Evolutionary conservation across 2,888 invertebrate genomes (phyloP).

Genomic region (Drosophila bunnanda): DNA sequence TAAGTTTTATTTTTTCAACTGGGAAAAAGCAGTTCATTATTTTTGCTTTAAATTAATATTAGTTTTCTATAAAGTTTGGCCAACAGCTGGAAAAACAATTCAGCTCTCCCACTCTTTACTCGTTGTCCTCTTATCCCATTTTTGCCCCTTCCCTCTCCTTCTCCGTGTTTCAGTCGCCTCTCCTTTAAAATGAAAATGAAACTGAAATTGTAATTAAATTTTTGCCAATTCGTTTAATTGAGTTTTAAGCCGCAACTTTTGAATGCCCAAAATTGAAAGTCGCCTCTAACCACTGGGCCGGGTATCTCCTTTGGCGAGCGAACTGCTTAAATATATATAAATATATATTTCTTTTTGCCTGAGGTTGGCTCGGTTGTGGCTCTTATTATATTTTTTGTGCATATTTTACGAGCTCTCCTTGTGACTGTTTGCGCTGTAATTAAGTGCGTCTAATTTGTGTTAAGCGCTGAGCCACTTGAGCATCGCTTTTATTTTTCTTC

Average conservation of each 20-base stretch:
- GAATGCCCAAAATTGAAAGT: slow-evolving; percentile 59
- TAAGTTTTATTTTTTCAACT: neutral
- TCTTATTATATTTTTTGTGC: slow-evolving; percentile 34
- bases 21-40: slow-evolving; percentile 50
- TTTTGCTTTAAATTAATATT: slow-evolving; percentile 42
- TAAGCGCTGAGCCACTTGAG: slow-evolving; percentile 74
- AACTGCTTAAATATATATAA: slow-evolving; percentile 37
- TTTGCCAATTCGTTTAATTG: slow-evolving; percentile 73
- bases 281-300: slow-evolving; percentile 15
- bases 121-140: neutral
- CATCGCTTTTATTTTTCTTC: slow-evolving; percentile 41
- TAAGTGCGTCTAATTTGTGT: slow-evolving; percentile 81
- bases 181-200: slow-evolving; percentile 41
- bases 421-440: slow-evolving; percentile 75
- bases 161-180: neutral
- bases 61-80: slow-evolving; percentile 48
- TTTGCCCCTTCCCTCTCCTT: neutral
- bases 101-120: neutral
- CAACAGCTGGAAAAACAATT: slow-evolving; percentile 45
- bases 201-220: slow-evolving; percentile 72
- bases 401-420: slow-evolving; percentile 62
- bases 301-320: neutral
- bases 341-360: slow-evolving; percentile 29
- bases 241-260: slow-evolving; percentile 73
- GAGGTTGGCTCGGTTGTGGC: slow-evolving; percentile 14